Evolutionary conservation across 2,888 invertebrate species (phyloP), one percentile per base, ranked within the genome.

Genomic region (Villa cingulata): DNA sequence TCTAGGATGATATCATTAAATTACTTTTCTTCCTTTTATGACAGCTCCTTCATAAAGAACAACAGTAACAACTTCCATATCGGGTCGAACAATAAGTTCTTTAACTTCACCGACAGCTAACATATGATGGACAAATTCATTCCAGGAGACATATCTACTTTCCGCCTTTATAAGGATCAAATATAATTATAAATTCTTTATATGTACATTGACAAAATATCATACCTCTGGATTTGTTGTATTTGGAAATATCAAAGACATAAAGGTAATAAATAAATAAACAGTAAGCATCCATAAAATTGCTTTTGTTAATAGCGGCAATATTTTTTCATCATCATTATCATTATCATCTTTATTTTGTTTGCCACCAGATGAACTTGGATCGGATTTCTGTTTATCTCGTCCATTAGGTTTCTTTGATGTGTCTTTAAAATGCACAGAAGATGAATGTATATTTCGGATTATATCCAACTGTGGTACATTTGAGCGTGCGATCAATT

Each of bases 51-150:
- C 86, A 56, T 86, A 79, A 15, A 95, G 68, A 50, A 86, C 78
- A 46, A 94, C 86, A 2, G 86, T 86, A 9, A 88, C 89, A 57
- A 86, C 78, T 62, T 89, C 87, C 58, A 83, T 72, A 61, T 89
- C 89, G 0, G 91, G 91, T 37, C 85, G 72, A 4, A 94, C 82
- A 1, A 94, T 82, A 12, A 91, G 71, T 68, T 89, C 85, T 58
- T 88, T 84, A 0, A 95, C 95, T 73, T 96, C 95, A 15, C 96
- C 96, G 62, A 87, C 89, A 0, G 87, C 82, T 46, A 97, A 70
- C 87, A 97, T 89, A 52, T 91, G 85, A 67, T 94, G 84, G 0
- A 92, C 80, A 72, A 97, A 97, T 70, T 96, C 95, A 70, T 92
- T 91, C 96, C 96, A 97, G 0, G 91, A 88, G 2, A 92, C 84